Percentiles rank a stretch among this genome's conserved stretches.
Evolutionary conservation across 1,140 invertebrate species (phyloP).

Genomic region (Zaprionus lachaisei): DNA sequence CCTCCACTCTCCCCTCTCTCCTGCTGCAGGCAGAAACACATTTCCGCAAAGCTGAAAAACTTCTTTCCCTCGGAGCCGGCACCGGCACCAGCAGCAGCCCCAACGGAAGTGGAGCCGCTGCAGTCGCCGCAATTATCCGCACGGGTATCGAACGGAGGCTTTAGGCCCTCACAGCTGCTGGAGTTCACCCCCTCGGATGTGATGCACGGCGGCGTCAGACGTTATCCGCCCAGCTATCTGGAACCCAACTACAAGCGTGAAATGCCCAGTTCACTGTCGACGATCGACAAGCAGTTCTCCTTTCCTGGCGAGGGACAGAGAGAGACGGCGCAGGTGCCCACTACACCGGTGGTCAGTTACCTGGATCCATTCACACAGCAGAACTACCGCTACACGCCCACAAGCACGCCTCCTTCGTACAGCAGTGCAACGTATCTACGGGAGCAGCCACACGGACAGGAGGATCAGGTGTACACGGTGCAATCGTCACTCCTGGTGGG

Average conservation of each 20-base stretch:
- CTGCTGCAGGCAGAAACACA: slow-evolving; percentile 38
- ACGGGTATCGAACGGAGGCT: slow-evolving; percentile 59
- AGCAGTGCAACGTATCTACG: slow-evolving; percentile 25
- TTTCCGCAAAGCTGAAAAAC: slow-evolving; percentile 73
- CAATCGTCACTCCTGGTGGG: slow-evolving; percentile 79
- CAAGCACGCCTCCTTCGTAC: slow-evolving; percentile 34
- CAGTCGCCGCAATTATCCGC: slow-evolving; percentile 32
- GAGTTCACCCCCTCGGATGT: slow-evolving; percentile 77
- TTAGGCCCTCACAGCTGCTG: slow-evolving; percentile 73
- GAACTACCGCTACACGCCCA: slow-evolving; percentile 62
- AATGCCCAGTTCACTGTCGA: slow-evolving; percentile 53
- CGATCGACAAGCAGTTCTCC: slow-evolving; percentile 67
- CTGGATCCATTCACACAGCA: slow-evolving; percentile 79
- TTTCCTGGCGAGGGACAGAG: slow-evolving; percentile 48
- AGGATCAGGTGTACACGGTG: slow-evolving; percentile 74
- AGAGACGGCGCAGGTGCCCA: slow-evolving; percentile 58
- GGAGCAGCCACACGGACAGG: slow-evolving; percentile 39
- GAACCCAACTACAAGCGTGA: slow-evolving; percentile 66
- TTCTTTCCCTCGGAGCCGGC: slow-evolving; percentile 69
- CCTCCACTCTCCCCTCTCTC: not conserved
- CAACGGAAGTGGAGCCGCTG: not conserved
- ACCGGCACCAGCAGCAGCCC: slow-evolving; percentile 38
- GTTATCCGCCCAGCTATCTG: slow-evolving; percentile 75
- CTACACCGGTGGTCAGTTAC: slow-evolving; percentile 75
- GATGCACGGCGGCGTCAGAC: slow-evolving; percentile 45